Evolutionary conservation across 2,113 vertebrate species (phyloP), one percentile per base, ranked within the genome.

Genomic region (Oplegnathus fasciatus): DNA sequence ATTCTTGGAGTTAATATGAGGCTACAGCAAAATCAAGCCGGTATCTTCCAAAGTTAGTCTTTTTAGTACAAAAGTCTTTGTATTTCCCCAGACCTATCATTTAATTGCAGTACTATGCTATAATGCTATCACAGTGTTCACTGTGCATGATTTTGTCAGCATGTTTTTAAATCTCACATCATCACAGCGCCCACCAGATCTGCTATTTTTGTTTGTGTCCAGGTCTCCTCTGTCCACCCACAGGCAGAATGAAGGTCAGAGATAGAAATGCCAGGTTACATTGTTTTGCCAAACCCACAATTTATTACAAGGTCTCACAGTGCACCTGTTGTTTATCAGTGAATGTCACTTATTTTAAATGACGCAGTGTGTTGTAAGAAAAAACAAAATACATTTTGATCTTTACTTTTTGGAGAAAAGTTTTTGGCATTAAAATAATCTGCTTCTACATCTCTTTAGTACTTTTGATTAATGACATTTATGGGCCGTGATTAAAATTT

Each of bases 181-280:
- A 84, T 61, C 66, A 48, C 40, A 32, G 77, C 6, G 10, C 79
- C 88, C 83, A 85, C 78, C 64, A n/a, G 22, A 70, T 75, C 44
- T 84, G 68, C 75, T 80, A 44, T 80, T 87, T 84, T 77, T 86
- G 72, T 82, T 83, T 87, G 55, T 80, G 75, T 69, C 62, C 73
- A 80, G 69, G 67, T 90, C 28, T 89, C 62, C 24, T 85, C 57
- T 70, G 66, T 86, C 89, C 86, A 66, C 91, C 90, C 88, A 91
- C 93, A 87, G 65, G 75, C 54, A 70, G 24, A 79, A 57, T 54
- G 78, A 92, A 89, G 88, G 88, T 82, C 87, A 91, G 42, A 65
- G 57, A 79, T 3, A 52, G 57, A 84, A 67, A 78, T 76, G 34
- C 57, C 87, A 76, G 74, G 77, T 92, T 65, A 90, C 57, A 42